Evolutionary conservation across 1,140 invertebrate species (phyloP).

Genomic region (Thaumetopoea pityocampa): DNA sequence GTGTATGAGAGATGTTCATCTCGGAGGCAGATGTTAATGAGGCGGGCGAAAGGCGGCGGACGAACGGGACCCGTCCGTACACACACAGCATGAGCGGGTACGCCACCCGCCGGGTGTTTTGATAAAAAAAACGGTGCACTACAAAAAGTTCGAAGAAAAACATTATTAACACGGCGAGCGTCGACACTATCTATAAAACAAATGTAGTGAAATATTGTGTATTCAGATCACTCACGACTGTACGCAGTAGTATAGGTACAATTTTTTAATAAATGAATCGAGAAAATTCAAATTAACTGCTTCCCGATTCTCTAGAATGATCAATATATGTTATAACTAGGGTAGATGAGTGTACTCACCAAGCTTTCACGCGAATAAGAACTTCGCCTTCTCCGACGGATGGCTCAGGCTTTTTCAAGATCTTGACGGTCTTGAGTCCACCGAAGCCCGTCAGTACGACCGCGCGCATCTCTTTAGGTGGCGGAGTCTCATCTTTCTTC

Average conservation of each 20-base stretch:
- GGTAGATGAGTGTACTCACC: constrained; percentile 79
- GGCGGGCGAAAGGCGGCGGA: constrained; percentile 32
- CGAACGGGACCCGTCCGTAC: constrained; percentile 33
- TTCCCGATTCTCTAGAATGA: constrained; percentile 8
- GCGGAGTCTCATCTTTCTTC: constrained; percentile 77
- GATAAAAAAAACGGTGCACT: constrained; percentile 1
- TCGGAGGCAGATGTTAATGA: constrained; percentile 58
- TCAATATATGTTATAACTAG: background rate
- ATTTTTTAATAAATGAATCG: too few relatives aligned
- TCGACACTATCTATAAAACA: too few relatives aligned
- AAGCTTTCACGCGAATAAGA: constrained; percentile 89
- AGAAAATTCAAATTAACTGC: too few relatives aligned
- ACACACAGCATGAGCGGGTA: constrained; percentile 35
- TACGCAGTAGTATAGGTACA: too few relatives aligned
- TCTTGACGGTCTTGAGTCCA: constrained; percentile 89
- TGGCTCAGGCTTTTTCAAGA: constrained; percentile 87
- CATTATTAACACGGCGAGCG: too few relatives aligned
- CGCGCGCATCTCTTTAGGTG: constrained; percentile 88
- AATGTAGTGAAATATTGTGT: too few relatives aligned
- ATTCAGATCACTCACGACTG: too few relatives aligned
- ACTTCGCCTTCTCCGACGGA: constrained; percentile 85
- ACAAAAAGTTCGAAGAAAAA: background rate
- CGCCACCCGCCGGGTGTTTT: too few relatives aligned
- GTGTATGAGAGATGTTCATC: constrained; percentile 36
- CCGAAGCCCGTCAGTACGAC: constrained; percentile 90